Conservation (phyloP, 2,888 invertebrate genomes). For the Tyria jacobaeae region DNA sequence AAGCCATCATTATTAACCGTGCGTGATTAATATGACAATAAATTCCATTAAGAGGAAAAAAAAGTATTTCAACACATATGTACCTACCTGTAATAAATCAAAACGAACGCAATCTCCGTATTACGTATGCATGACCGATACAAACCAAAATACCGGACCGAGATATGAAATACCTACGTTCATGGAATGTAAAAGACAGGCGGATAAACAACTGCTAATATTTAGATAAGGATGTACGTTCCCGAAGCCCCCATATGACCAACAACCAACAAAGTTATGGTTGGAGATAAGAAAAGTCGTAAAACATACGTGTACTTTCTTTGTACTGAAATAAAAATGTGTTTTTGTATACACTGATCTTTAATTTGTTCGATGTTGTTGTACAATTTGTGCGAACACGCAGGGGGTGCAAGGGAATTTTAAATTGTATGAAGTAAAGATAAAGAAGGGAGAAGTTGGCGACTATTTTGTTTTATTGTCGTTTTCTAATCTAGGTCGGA, state of each 20-base stretch:
- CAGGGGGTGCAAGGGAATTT: slow-evolving; percentile 18
- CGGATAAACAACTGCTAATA: slow-evolving; percentile 76
- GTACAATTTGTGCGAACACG: slow-evolving; percentile 9
- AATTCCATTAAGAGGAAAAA: no score
- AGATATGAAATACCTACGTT: slow-evolving; percentile 67
- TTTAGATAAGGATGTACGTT: slow-evolving; percentile 72
- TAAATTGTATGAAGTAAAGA: slow-evolving; percentile 21
- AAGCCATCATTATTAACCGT: no score
- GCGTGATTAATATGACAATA: no score
- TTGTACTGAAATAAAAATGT: slow-evolving; percentile 62
- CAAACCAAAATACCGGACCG: slow-evolving; percentile 60
- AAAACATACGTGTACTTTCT: slow-evolving; percentile 71
- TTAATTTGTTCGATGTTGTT: slow-evolving; percentile 22
- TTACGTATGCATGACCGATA: slow-evolving; percentile 70
- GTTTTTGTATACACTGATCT: slow-evolving; percentile 34
- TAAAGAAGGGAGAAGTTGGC: slow-evolving; percentile 20
- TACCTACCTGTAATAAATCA: slow-evolving; percentile 40
- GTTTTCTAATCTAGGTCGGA: neutral
- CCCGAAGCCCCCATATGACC: slow-evolving; percentile 64
- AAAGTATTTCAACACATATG: slow-evolving; percentile 23
- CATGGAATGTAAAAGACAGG: slow-evolving; percentile 67
- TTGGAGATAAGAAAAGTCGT: slow-evolving; percentile 63
- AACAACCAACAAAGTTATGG: slow-evolving; percentile 66
- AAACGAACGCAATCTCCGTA: slow-evolving; percentile 49
- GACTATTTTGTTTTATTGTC: slow-evolving; percentile 14